A percentile compares a stretch with the other conserved stretches of the same genome.
phyloP scores from a whole-genome alignment of 2,888 invertebrate species.

The Arge pagana region DNA sequence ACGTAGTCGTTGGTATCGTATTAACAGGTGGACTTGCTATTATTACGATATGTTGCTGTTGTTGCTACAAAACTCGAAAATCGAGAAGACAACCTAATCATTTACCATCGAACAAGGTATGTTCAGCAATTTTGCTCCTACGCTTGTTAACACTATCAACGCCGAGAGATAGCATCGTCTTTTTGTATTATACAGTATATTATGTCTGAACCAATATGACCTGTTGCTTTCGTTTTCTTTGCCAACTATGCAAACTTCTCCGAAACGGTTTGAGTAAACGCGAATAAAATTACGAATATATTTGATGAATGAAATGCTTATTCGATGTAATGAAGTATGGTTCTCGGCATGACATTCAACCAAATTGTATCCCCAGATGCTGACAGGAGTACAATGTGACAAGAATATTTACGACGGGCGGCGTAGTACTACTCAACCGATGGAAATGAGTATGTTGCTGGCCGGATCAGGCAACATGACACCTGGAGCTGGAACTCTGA shows the following conservation, averaged over 20 bases:
- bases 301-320: too few species aligned
- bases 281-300: too few species aligned
- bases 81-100: slow-evolving; percentile 49
- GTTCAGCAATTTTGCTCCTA: slow-evolving; percentile 24
- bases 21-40: slow-evolving; percentile 62
- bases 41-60: slow-evolving; percentile 65
- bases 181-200: too few species aligned
- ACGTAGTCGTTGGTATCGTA: slow-evolving; percentile 71
- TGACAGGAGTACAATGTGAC: slow-evolving; percentile 58
- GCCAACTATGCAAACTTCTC: too few species aligned
- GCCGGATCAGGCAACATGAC: slow-evolving; percentile 62
- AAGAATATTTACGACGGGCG: slow-evolving; percentile 81
- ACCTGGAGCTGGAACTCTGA: slow-evolving; percentile 61
- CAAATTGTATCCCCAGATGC: slow-evolving; percentile 42
- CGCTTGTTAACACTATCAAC: too few species aligned
- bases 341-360: too few species aligned
- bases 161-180: too few species aligned
- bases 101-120: slow-evolving; percentile 52
- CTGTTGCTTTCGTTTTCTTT: too few species aligned
- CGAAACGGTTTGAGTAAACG: too few species aligned
- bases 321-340: too few species aligned
- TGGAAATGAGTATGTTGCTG: slow-evolving; percentile 83
- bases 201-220: too few species aligned
- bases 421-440: slow-evolving; percentile 74
- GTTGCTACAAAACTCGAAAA: slow-evolving; percentile 60